Evolutionary conservation across 92 coral and sea anemone genomes (phyloP), one percentile per base, ranked within the genome.

Genomic region (Anthopleura xanthogrammica): DNA sequence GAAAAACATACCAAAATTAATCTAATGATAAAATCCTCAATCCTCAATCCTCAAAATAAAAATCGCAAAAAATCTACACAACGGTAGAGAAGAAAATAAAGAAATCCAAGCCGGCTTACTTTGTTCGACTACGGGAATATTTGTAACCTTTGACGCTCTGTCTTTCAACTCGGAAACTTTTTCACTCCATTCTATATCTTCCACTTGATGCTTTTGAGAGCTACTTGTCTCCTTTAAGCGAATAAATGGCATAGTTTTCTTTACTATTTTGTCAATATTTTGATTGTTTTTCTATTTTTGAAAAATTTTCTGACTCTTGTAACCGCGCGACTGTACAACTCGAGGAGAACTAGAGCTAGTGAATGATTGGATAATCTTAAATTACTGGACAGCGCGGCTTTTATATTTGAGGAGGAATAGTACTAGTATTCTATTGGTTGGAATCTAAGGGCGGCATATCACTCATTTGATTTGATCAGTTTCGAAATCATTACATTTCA

Each of bases 151-250:
- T 58, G 94, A 92, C 43, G 98, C 92, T 82, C 87, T 88, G 64
- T 86, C 85, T 77, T 94, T 96, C 88, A 96, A 81, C 12, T 90
- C 91, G 19, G 87, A 85, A 17, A 96, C 99, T 57, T 79, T 88
- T 41, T 84, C 88, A 77, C 75, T 86, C 70, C 92, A 88, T 55
- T 89, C 94, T 22, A 96, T 83, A 40, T 86, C 99, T n/a, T 96
- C 97, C 68, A 96, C 82, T 20, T 90, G 87, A 82, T 94, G 94
- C 85, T 90, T 94, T 12, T 87, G 74, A 80, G 88, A 87, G 65
- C 87, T 93, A 13, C 76, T 83, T 11, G 90, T 90, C 83, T 92
- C 96, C 72, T 93, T 94, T 75, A 96, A 83, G 80, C 99, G 92
- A 83, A 96, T 89, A 85, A 88, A 90, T 23, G 99, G 97, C 99